A percentile compares a stretch with the other conserved stretches of the same genome.
phyloP scores from a whole-genome alignment of 2,888 invertebrate species.

The Desoria tigrina region DNA sequence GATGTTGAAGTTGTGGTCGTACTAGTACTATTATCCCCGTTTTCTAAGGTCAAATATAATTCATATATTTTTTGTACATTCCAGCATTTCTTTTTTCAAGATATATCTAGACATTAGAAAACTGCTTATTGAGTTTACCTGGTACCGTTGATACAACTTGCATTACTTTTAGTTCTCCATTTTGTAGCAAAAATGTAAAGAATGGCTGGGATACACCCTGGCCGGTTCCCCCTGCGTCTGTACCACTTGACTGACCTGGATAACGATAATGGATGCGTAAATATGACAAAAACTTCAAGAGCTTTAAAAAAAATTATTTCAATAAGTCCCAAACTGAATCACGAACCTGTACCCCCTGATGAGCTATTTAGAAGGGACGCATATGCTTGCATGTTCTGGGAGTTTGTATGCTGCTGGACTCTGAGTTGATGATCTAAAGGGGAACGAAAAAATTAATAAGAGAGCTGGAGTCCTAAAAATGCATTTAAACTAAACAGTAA shows the following conservation, averaged over 20 bases:
- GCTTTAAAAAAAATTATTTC: too few species aligned
- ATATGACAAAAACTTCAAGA: too few species aligned
- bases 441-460: constrained; percentile 36
- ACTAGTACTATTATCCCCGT: too few species aligned
- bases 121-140: neutral
- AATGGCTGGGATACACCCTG: constrained; percentile 1
- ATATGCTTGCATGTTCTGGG: constrained; percentile 8
- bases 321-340: too few species aligned
- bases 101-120: too few species aligned
- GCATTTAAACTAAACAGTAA: too few species aligned
- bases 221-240: neutral
- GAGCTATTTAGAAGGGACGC: neutral
- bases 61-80: too few species aligned
- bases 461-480: too few species aligned
- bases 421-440: constrained; percentile 43
- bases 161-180: constrained; percentile 15
- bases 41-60: too few species aligned
- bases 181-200: constrained; percentile 10
- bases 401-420: constrained; percentile 38
- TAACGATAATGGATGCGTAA: too few species aligned
- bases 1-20: neutral
- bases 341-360: neutral
- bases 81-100: too few species aligned
- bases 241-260: too few species aligned
- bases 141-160: neutral